Evolutionary conservation across 2,797 vertebrate species (phyloP).

Genomic region (Sciaenops ocellatus): DNA sequence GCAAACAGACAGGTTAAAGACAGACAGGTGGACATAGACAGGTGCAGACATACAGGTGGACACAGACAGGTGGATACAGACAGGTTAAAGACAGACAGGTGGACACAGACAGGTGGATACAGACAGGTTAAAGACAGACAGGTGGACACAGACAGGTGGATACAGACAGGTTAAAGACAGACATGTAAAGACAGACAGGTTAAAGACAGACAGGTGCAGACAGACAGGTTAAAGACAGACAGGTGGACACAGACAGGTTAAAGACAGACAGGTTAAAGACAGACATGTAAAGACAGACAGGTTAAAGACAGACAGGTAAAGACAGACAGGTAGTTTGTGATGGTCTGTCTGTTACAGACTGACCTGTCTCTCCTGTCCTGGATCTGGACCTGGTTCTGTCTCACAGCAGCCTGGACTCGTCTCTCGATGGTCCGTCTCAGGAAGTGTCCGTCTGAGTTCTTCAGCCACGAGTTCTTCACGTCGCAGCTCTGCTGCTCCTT

Average conservation of each 20-base stretch:
- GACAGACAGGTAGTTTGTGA: neutral
- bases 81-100: neutral
- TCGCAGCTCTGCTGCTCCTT: constrained; percentile 71
- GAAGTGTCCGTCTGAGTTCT: constrained; percentile 68
- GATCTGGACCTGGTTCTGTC: constrained; percentile 71
- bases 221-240: neutral
- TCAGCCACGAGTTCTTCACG: constrained; percentile 79
- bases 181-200: too few species aligned
- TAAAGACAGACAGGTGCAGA: neutral
- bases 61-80: neutral
- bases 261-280: too few species aligned
- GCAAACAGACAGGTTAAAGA: neutral
- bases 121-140: too few species aligned
- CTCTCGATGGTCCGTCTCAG: constrained; percentile 71
- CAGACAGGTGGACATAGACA: neutral
- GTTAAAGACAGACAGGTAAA: neutral
- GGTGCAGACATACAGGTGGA: neutral
- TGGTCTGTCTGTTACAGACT: neutral
- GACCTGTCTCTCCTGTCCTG: constrained; percentile 88
- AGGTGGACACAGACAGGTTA: too few species aligned
- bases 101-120: neutral
- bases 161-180: too few species aligned
- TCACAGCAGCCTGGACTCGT: constrained; percentile 75
- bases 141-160: neutral
- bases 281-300: neutral